Evolutionary conservation across 2,888 invertebrate species (phyloP).

Genomic region (Drosophila quasianomalipes): DNA sequence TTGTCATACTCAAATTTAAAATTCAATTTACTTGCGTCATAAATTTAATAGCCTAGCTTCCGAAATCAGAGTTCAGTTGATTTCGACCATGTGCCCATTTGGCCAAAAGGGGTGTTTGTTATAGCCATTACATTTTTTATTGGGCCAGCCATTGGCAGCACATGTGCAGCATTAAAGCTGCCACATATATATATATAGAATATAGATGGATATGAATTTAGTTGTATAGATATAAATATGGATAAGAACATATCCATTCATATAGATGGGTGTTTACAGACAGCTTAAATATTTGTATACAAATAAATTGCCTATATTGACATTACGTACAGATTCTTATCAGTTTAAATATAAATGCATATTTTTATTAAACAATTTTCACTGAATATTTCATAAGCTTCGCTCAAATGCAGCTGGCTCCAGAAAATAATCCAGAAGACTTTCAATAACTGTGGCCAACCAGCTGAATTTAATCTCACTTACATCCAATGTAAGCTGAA

Average conservation of each 20-base stretch:
- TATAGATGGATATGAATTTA: not conserved
- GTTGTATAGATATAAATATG: not conserved
- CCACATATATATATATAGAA: not conserved
- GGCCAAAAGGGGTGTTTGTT: constrained; percentile 33
- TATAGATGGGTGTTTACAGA: not conserved
- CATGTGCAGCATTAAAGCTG: constrained; percentile 2
- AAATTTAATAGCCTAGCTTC: constrained; percentile 77
- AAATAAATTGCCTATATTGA: not conserved
- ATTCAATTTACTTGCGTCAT: constrained; percentile 83
- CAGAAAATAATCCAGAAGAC: not conserved
- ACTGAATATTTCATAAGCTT: not conserved
- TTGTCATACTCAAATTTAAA: constrained; percentile 84
- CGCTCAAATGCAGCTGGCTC: not conserved
- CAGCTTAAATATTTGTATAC: not conserved
- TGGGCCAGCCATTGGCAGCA: constrained; percentile 9
- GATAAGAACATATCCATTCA: not conserved
- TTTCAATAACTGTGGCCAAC: not conserved
- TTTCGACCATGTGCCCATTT: constrained; percentile 45
- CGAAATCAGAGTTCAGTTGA: constrained; percentile 51
- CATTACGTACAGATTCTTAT: not conserved
- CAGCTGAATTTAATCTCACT: constrained; percentile 3
- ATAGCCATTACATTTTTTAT: constrained; percentile 14
- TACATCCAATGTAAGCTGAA: not conserved
- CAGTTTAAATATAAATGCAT: not conserved
- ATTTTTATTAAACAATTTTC: not conserved